Percentiles rank a stretch among this genome's conserved stretches.
Evolutionary conservation across 1,140 invertebrate genomes (phyloP).

Genomic region (Habropoda laboriosa): DNA sequence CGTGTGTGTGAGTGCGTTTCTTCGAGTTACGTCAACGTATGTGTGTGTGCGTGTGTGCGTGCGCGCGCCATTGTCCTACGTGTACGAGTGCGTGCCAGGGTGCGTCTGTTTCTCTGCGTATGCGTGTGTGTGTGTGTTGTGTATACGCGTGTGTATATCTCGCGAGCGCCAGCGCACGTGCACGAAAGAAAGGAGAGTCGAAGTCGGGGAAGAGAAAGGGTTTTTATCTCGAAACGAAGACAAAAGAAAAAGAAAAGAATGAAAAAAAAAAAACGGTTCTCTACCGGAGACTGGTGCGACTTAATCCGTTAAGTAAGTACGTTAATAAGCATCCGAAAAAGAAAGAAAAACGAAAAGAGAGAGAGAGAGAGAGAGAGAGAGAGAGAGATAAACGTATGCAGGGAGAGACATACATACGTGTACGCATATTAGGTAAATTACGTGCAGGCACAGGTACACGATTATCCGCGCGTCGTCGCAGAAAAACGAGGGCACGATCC

Average conservation of each 20-base stretch:
- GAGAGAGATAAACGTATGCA: too few relatives aligned
- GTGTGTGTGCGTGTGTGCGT: background rate
- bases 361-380: too few relatives aligned
- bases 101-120: too few relatives aligned
- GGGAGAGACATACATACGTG: conserved; percentile 30
- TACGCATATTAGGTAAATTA: conserved; percentile 43
- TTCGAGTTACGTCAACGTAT: too few relatives aligned
- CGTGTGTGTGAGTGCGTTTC: background rate
- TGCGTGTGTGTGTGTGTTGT: background rate
- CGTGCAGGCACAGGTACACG: conserved; percentile 56
- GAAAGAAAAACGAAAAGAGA: too few relatives aligned
- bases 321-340: conserved; percentile 53
- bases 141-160: conserved; percentile 16
- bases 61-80: conserved; percentile 12
- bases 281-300: conserved; percentile 63
- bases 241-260: conserved; percentile 52
- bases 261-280: conserved; percentile 57
- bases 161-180: conserved; percentile 7
- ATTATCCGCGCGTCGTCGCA: conserved; percentile 12
- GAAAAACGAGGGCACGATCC: background rate
- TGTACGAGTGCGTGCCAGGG: conserved; percentile 11
- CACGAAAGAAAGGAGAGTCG: background rate
- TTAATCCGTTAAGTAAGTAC: conserved; percentile 58
- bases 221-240: conserved; percentile 58
- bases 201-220: conserved; percentile 23